Percentiles rank a stretch among this genome's conserved stretches.
These are phyloP conservation scores for Candidula unifasciata DNA, from an alignment of 2,888 invertebrate genomes.

Conservation along the genomic window DNA sequence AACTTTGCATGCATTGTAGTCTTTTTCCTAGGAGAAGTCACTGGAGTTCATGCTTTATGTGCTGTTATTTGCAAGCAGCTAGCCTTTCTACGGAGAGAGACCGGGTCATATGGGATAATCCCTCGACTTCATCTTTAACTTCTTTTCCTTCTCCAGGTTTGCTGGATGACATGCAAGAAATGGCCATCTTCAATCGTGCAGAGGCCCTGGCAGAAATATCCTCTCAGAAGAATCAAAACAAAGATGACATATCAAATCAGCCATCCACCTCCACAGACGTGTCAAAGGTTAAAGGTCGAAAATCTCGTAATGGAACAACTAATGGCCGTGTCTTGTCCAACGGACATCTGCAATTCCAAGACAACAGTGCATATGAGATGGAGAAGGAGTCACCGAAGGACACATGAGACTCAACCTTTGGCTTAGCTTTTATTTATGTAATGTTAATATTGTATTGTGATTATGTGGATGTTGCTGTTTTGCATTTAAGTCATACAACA, in stretches of 20 bases:
- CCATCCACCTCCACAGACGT: neutral
- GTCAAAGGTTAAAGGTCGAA: neutral
- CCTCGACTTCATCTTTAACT: neutral
- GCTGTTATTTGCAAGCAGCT: no score
- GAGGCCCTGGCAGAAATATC: conserved; percentile 42
- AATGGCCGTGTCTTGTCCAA: conserved; percentile 19
- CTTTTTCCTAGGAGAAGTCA: no score
- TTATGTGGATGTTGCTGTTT: no score
- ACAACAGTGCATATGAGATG: neutral
- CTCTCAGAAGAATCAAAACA: neutral
- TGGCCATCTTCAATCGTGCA: conserved; percentile 51
- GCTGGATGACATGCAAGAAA: conserved; percentile 56
- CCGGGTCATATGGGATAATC: no score
- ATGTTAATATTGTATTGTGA: no score
- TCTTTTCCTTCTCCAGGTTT: conserved; percentile 48
- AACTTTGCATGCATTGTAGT: no score
- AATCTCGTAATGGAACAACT: neutral
- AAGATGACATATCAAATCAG: neutral
- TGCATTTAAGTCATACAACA: no score
- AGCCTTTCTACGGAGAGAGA: no score
- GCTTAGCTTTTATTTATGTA: neutral
- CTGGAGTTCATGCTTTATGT: no score
- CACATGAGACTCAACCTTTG: neutral
- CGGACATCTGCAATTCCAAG: conserved; percentile 28
- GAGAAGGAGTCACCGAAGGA: conserved; percentile 10